Percentiles rank a stretch among this genome's conserved stretches.
These are phyloP conservation scores for Eulimnadia texana DNA, from an alignment of 1,140 invertebrate genomes.

Conservation along the genomic window DNA sequence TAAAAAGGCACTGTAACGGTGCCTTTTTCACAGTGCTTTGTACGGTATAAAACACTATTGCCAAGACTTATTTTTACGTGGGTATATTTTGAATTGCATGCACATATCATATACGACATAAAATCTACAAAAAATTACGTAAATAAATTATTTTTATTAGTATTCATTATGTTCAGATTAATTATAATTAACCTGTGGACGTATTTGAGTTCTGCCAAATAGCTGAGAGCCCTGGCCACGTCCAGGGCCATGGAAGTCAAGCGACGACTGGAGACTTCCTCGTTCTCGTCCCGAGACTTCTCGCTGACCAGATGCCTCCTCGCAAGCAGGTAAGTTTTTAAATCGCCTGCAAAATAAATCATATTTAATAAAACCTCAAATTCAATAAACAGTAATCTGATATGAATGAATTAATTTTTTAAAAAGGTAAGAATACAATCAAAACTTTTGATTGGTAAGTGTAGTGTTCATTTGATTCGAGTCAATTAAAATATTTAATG, in stretches of 20 bases:
- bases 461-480: background rate
- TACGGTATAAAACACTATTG: too few relatives aligned
- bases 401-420: too few relatives aligned
- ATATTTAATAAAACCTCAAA: background rate
- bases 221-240: slow-evolving; percentile 66
- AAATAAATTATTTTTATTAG: too few relatives aligned
- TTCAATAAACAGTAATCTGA: too few relatives aligned
- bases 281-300: slow-evolving; percentile 42
- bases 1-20: too few relatives aligned
- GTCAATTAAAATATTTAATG: background rate
- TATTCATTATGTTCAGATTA: background rate
- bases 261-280: slow-evolving; percentile 59
- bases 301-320: slow-evolving; percentile 64
- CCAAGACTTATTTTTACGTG: too few relatives aligned
- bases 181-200: slow-evolving; percentile 45
- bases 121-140: too few relatives aligned
- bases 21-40: too few relatives aligned
- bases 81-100: too few relatives aligned
- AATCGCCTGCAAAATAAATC: slow-evolving; percentile 39
- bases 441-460: background rate
- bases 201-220: slow-evolving; percentile 61
- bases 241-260: slow-evolving; percentile 74
- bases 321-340: slow-evolving; percentile 74
- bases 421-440: background rate
- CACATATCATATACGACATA: too few relatives aligned